phyloP scores from a whole-genome alignment of 2,888 invertebrate species.

The Rhabditophanes sp. region DNA sequence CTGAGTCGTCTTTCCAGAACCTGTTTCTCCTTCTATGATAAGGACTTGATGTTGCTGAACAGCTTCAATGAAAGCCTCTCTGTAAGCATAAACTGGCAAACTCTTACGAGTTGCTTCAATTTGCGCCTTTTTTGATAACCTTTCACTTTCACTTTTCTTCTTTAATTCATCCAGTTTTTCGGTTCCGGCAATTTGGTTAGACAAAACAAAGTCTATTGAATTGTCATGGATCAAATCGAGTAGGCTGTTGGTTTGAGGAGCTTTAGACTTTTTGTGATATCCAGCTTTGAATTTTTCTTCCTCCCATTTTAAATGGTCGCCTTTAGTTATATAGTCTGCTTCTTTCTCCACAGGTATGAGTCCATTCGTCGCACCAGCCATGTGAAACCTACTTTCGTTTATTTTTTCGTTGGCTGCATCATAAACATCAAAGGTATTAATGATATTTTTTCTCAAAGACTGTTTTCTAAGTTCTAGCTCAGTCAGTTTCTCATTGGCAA shows the following conservation, averaged over 20 bases:
- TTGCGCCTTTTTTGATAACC: too few relatives aligned
- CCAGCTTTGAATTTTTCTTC: conserved; percentile 69
- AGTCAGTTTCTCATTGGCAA: conserved; percentile 81
- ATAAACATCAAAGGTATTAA: too few relatives aligned
- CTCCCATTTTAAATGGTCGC: conserved; percentile 73
- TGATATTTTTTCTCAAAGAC: too few relatives aligned
- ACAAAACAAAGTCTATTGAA: neutral
- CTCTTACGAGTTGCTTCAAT: conserved; percentile 80
- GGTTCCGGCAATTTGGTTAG: conserved; percentile 11
- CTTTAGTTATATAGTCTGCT: conserved; percentile 46
- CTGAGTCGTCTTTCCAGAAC: conserved; percentile 53
- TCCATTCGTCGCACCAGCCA: too few relatives aligned
- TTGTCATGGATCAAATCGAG: too few relatives aligned
- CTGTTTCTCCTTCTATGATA: conserved; percentile 56
- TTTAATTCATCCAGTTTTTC: conserved; percentile 26
- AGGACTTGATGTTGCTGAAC: conserved; percentile 55
- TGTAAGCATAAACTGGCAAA: conserved; percentile 81
- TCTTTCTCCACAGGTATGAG: too few relatives aligned
- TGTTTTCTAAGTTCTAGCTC: too few relatives aligned
- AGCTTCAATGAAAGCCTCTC: conserved; percentile 70
- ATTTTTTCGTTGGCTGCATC: too few relatives aligned
- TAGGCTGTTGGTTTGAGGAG: too few relatives aligned
- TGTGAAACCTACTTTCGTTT: too few relatives aligned
- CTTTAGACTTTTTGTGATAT: too few relatives aligned
- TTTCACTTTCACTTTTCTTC: too few relatives aligned